phyloP scores from a whole-genome alignment of 1,140 invertebrate genomes.

The Pseudachorutes palmiensis region DNA sequence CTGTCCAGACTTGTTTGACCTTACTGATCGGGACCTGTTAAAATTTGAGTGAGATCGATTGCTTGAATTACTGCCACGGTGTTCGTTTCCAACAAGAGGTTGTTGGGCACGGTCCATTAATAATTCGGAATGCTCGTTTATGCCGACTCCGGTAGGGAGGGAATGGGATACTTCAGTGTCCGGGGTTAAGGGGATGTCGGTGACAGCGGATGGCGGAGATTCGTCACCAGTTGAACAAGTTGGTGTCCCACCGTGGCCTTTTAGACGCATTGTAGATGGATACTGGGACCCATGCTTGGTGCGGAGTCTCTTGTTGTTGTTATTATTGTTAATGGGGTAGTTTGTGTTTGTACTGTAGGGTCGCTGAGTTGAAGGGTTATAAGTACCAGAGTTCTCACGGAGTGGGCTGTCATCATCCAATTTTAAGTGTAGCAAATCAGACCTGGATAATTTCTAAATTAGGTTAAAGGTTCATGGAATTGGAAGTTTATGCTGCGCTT shows the following conservation, averaged over 20 bases:
- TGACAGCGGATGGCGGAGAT: no score
- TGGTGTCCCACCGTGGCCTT: no score
- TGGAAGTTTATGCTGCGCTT: not conserved
- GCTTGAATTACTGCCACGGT: not conserved
- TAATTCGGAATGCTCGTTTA: no score
- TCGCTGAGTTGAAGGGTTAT: no score
- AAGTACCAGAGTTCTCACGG: not conserved
- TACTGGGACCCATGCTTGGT: not conserved
- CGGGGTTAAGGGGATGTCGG: no score
- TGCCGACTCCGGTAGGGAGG: no score
- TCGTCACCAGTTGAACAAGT: no score
- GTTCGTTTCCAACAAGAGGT: not conserved
- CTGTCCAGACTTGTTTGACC: not conserved
- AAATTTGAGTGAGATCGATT: not conserved
- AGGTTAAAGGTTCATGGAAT: not conserved
- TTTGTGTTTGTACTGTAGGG: not conserved
- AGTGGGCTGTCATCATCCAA: slow-evolving; percentile 1
- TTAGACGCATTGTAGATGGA: not conserved
- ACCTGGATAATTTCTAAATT: slow-evolving; percentile 8
- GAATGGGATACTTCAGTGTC: no score
- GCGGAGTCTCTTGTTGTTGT: not conserved
- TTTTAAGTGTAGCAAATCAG: slow-evolving; percentile 14
- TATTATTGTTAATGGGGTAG: not conserved
- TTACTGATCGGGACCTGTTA: not conserved
- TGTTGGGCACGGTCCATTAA: not conserved